A percentile compares a stretch with the other conserved stretches of the same genome.
Conservation (phyloP, 2,797 vertebrate genomes). For the Danio kyathit region DNA sequence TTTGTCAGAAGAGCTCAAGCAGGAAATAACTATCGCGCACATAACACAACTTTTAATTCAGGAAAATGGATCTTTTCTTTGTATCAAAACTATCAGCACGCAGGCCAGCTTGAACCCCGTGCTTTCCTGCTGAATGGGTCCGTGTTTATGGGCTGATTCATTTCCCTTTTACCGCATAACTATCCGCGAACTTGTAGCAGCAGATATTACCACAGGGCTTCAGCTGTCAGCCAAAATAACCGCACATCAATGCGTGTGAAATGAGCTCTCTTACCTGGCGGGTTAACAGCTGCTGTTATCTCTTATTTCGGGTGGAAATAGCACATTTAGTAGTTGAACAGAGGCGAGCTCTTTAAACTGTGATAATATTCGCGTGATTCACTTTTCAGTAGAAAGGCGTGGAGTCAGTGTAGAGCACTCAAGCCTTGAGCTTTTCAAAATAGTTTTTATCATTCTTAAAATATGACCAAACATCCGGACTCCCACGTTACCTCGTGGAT, state of each 20-base stretch:
- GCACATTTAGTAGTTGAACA: constrained; percentile 19
- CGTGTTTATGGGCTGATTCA: constrained; percentile 47
- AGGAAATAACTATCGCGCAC: neutral
- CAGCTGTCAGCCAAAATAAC: constrained; percentile 10
- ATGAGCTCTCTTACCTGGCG: constrained; percentile 46
- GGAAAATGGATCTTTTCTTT: neutral
- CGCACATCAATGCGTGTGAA: constrained; percentile 10
- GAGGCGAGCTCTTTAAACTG: neutral
- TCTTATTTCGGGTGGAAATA: neutral
- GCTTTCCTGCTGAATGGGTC: constrained; percentile 53
- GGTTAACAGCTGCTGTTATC: constrained; percentile 6
- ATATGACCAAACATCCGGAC: neutral
- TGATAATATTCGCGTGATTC: constrained; percentile 1
- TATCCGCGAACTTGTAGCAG: constrained; percentile 34
- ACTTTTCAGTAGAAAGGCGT: constrained; percentile 5
- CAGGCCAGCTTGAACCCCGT: constrained; percentile 57
- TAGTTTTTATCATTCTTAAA: neutral
- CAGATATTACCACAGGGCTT: constrained; percentile 1
- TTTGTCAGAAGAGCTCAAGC: neutral
- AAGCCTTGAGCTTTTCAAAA: neutral
- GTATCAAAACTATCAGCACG: neutral
- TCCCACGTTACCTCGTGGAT: neutral
- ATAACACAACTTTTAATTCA: neutral
- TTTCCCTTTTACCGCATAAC: constrained; percentile 47
- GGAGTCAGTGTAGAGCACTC: neutral